Conservation (phyloP, 2,113 vertebrate genomes). For the Acrocephalus kingi region DNA sequence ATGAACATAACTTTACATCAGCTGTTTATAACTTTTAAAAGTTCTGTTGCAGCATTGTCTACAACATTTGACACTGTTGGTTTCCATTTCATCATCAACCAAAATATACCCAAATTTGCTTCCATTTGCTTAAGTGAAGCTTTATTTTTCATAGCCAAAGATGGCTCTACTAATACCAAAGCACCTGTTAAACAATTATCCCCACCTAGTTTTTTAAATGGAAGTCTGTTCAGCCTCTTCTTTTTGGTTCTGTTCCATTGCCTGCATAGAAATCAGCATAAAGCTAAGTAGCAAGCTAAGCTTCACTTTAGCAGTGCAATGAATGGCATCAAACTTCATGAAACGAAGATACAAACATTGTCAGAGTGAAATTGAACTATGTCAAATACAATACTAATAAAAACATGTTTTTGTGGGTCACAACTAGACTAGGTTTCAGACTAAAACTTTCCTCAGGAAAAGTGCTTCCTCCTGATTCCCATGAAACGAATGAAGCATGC, state of each 20-base stretch:
- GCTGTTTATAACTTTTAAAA: constrained; percentile 50
- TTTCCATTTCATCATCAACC: constrained; percentile 57
- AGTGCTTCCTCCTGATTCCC: constrained; percentile 65
- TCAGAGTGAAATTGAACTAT: constrained; percentile 55
- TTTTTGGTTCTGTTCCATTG: constrained; percentile 70
- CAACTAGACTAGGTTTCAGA: constrained; percentile 79
- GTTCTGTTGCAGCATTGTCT: constrained; percentile 68
- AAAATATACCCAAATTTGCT: constrained; percentile 17
- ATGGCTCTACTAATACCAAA: constrained; percentile 73
- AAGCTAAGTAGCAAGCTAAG: constrained; percentile 71
- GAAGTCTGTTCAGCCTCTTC: constrained; percentile 76
- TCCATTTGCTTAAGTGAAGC: constrained; percentile 65
- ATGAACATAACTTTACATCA: constrained; percentile 64
- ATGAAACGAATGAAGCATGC: constrained; percentile 64
- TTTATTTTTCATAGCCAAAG: constrained; percentile 70
- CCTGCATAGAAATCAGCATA: constrained; percentile 70
- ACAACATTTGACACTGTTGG: constrained; percentile 57
- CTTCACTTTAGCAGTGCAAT: constrained; percentile 75
- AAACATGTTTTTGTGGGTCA: constrained; percentile 75
- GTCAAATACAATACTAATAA: neutral
- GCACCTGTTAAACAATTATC: constrained; percentile 68
- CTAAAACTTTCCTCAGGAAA: constrained; percentile 68
- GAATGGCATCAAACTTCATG: constrained; percentile 78
- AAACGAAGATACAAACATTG: constrained; percentile 60
- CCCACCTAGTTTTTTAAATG: constrained; percentile 64